A percentile compares a stretch with the other conserved stretches of the same genome.
Conservation (phyloP, 2,888 invertebrate species). For the Chalcosyrphus nemorum region DNA sequence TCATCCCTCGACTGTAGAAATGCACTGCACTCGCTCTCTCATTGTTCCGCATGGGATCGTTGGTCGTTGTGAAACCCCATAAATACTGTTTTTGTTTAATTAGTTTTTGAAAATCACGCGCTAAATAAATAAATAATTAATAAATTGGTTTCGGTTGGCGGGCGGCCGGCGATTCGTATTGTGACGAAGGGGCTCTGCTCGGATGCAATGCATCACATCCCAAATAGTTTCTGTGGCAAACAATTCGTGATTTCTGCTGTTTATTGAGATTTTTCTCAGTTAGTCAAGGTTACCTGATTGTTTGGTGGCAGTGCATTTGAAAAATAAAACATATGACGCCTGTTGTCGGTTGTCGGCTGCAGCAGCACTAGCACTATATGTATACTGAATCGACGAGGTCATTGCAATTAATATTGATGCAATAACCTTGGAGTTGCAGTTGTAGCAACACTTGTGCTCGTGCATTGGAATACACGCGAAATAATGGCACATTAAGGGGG, state of each 20-base stretch:
- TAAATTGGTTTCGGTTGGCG: slow-evolving; percentile 15
- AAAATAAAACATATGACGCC: slow-evolving; percentile 3
- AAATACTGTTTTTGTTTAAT: slow-evolving; percentile 38
- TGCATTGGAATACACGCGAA: slow-evolving; percentile 12
- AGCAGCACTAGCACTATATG: background rate
- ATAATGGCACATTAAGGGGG: slow-evolving; percentile 2
- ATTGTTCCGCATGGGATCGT: background rate
- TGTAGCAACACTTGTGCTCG: background rate
- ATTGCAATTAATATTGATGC: slow-evolving; percentile 70
- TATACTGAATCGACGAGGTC: slow-evolving; percentile 52
- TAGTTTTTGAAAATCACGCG: slow-evolving; percentile 34
- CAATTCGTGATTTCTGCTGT: slow-evolving; percentile 55
- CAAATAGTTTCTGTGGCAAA: slow-evolving; percentile 52
- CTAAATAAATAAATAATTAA: slow-evolving; percentile 24
- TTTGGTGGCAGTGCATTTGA: slow-evolving; percentile 54
- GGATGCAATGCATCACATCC: slow-evolving; percentile 16
- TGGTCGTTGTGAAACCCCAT: slow-evolving; percentile 9
- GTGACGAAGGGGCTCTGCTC: too few species aligned
- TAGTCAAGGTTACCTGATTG: slow-evolving; percentile 59
- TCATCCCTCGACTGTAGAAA: slow-evolving; percentile 2
- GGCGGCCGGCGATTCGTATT: too few species aligned
- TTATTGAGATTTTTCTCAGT: slow-evolving; percentile 62
- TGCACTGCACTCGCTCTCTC: background rate
- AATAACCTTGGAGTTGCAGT: slow-evolving; percentile 59
- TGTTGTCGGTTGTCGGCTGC: too few species aligned